These are phyloP conservation scores for Morpho deidamia DNA, from an alignment of 2,888 invertebrate genomes.

Conservation along the genomic window DNA sequence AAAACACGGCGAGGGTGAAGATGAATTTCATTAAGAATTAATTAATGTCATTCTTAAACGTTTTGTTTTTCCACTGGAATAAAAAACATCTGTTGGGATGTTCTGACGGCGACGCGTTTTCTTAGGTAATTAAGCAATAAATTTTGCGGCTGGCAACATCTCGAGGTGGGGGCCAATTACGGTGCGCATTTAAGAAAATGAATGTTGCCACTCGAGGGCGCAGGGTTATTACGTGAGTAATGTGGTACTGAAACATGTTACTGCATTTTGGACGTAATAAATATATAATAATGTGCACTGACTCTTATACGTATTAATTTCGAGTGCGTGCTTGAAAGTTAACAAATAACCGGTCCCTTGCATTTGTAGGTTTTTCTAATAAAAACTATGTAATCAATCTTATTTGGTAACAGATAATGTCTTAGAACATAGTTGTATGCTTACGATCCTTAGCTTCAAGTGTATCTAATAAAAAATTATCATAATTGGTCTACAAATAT, in stretches of 20 bases:
- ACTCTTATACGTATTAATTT: too few relatives aligned
- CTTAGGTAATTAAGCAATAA: slow-evolving; percentile 80
- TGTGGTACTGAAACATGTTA: slow-evolving; percentile 2
- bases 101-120: slow-evolving; percentile 63
- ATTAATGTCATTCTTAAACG: slow-evolving; percentile 78
- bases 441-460: too few relatives aligned
- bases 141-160: slow-evolving; percentile 73
- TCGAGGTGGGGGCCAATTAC: slow-evolving; percentile 74
- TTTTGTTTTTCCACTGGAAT: slow-evolving; percentile 74
- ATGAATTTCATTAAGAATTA: slow-evolving; percentile 79
- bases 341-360: too few relatives aligned
- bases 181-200: slow-evolving; percentile 68
- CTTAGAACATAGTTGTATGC: too few relatives aligned
- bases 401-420: too few relatives aligned
- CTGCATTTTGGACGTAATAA: not conserved
- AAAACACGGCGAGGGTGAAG: slow-evolving; percentile 73
- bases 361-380: too few relatives aligned
- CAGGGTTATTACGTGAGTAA: slow-evolving; percentile 31
- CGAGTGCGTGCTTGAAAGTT: too few relatives aligned
- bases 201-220: slow-evolving; percentile 52
- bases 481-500: too few relatives aligned
- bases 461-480: too few relatives aligned
- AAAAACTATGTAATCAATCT: too few relatives aligned
- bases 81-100: slow-evolving; percentile 75
- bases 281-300: too few relatives aligned